A percentile compares a stretch with the other conserved stretches of the same genome.
Evolutionary conservation across 1,140 invertebrate genomes (phyloP).

Genomic region (Oscheius sp.): DNA sequence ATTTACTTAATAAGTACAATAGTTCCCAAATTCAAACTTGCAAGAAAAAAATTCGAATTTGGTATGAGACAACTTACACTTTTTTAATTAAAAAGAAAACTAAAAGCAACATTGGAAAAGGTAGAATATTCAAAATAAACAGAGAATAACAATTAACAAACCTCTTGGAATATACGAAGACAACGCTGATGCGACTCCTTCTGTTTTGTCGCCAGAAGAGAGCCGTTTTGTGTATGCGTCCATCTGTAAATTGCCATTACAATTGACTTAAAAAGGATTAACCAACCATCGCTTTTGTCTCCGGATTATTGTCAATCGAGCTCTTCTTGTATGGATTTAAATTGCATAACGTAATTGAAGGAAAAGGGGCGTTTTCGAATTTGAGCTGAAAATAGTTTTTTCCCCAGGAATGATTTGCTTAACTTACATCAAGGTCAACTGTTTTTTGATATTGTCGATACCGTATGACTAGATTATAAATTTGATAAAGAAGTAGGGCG

Average conservation of each 20-base stretch:
- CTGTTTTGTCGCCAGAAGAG: slow-evolving; percentile 44
- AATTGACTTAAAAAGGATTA: background rate
- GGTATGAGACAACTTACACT: background rate
- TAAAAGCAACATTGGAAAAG: background rate
- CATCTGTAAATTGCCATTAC: slow-evolving; percentile 46
- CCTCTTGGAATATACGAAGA: slow-evolving; percentile 19
- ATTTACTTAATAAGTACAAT: too few relatives aligned
- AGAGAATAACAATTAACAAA: too few relatives aligned
- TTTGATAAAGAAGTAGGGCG: slow-evolving; percentile 47
- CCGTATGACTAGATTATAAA: slow-evolving; percentile 51
- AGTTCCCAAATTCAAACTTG: too few relatives aligned
- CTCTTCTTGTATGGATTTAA: slow-evolving; percentile 59
- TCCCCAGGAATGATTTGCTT: too few relatives aligned
- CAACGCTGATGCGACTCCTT: slow-evolving; percentile 53
- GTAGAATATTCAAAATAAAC: background rate
- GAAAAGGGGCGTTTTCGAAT: slow-evolving; percentile 61
- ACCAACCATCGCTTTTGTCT: slow-evolving; percentile 53
- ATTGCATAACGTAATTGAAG: slow-evolving; percentile 60
- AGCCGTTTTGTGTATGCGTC: slow-evolving; percentile 54
- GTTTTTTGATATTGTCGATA: slow-evolving; percentile 56
- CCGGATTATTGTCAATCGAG: slow-evolving; percentile 50
- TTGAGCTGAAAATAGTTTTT: slow-evolving; percentile 53
- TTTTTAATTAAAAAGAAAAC: background rate
- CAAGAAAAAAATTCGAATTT: background rate
- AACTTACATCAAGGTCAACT: slow-evolving; percentile 57